A percentile compares a stretch with the other conserved stretches of the same genome.
These are phyloP conservation scores for Keiferia lycopersicella DNA, from an alignment of 2,888 invertebrate species.

Conservation along the genomic window DNA sequence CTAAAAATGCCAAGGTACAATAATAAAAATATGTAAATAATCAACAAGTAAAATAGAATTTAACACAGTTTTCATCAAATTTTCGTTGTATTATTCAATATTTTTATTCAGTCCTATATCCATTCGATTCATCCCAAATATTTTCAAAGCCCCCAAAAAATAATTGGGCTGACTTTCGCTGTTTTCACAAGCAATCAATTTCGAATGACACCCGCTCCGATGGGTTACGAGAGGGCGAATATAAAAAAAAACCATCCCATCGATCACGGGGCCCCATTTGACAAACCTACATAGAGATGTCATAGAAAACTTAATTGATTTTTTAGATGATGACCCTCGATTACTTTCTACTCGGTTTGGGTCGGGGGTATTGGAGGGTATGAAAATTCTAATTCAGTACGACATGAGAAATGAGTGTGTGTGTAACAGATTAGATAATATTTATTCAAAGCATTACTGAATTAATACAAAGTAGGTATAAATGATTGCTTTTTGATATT, in stretches of 20 bases:
- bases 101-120: no score
- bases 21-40: no score
- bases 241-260: slow-evolving; percentile 55
- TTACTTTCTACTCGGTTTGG: slow-evolving; percentile 32
- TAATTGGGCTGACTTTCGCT: slow-evolving; percentile 41
- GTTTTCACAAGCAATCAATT: slow-evolving; percentile 66
- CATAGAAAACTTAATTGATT: slow-evolving; percentile 61
- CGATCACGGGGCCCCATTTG: slow-evolving; percentile 59
- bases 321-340: slow-evolving; percentile 39
- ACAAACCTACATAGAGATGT: slow-evolving; percentile 52
- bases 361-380: slow-evolving; percentile 4
- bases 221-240: slow-evolving; percentile 49
- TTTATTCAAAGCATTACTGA: no score
- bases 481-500: no score
- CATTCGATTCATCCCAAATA: no score
- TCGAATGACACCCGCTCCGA: slow-evolving; percentile 53
- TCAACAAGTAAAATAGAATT: no score
- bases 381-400: neutral
- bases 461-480: no score
- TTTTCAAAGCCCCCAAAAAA: neutral
- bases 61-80: no score
- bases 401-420: no score
- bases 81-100: no score
- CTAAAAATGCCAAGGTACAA: no score
- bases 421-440: no score